These are phyloP conservation scores for Buathra laborator DNA, from an alignment of 2,888 invertebrate genomes.

Conservation along the genomic window DNA sequence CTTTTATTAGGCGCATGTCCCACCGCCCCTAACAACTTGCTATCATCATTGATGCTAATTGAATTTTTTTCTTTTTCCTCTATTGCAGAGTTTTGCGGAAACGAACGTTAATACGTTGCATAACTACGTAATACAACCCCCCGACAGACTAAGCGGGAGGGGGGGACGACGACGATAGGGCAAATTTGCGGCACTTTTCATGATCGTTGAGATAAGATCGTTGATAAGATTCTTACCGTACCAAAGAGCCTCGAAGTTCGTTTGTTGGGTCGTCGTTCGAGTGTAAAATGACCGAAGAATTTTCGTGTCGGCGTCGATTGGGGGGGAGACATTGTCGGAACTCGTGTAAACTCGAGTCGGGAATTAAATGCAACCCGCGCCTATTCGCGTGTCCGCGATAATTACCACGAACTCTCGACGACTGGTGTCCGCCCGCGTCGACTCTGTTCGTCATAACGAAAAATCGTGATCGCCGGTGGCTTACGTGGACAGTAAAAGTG, in stretches of 20 bases:
- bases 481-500: not conserved
- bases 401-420: slow-evolving; percentile 56
- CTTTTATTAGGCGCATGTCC: slow-evolving; percentile 6
- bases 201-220: slow-evolving; percentile 57
- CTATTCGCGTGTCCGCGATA: slow-evolving; percentile 65
- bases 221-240: slow-evolving; percentile 64
- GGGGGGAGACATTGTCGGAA: slow-evolving; percentile 30
- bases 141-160: not conserved
- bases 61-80: slow-evolving; percentile 32
- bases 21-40: not conserved
- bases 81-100: slow-evolving; percentile 6
- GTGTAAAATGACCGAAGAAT: slow-evolving; percentile 51
- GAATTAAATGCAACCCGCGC: slow-evolving; percentile 58
- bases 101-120: not conserved
- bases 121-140: slow-evolving; percentile 6
- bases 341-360: slow-evolving; percentile 30
- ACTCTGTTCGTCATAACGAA: slow-evolving; percentile 34
- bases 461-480: slow-evolving; percentile 37
- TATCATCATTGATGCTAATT: slow-evolving; percentile 56
- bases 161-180: slow-evolving; percentile 6
- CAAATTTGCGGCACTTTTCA: slow-evolving; percentile 66
- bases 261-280: slow-evolving; percentile 43
- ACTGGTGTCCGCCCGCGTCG: slow-evolving; percentile 31
- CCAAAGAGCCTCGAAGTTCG: slow-evolving; percentile 48
- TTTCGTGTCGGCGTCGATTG: slow-evolving; percentile 60